Base-by-base conservation (phyloP, 1,140 invertebrate genomes). In the Drosophila sp. region DNA sequence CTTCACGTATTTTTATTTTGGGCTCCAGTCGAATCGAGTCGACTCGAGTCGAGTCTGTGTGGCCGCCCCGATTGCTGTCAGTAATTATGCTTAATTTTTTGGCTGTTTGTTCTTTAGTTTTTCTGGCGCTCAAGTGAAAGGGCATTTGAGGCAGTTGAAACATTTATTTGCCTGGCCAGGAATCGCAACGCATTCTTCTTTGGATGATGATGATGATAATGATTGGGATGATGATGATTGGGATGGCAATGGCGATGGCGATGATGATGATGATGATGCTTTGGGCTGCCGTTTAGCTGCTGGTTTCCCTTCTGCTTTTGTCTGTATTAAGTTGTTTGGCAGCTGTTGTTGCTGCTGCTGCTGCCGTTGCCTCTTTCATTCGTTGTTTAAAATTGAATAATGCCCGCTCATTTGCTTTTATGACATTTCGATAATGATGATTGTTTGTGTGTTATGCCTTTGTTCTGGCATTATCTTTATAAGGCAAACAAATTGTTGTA, bases 371-470 rank as follows among this genome's bases (percentile, higher is more conserved):
- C 77, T 80, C 81, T 78, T 75, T 60, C n/a, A 44, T 70, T 75
- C 66, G 73, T 70, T 70, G 79, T 86, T 86, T 83, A 83, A 87
- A 89, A 89, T 89, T 89, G 84, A 89, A 89, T 90, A 89, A 89
- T 89, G 84, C 70, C 67, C 80, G 84, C 71, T 76, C 84, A 89
- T 89, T 89, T 89, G 84, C 61, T 89, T 89, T 89, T 89, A 89
- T 89, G 84, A 89, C 84, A 89, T 89, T 86, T 90, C 84, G 84
- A 84, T 89, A 89, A 89, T 89, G 84, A 89, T 89, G 85, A 84
- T 89, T 89, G 69, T 84, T 81, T 77, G 61, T 66, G 69, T 70
- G 79, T 72, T 81, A 50, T 75, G 73, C 80, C 77, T 89, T 77
- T 86, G 84, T 85, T 85, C 74, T 74, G 78, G 82, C 74, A 85